Conservation (phyloP, 2,797 vertebrate species). For the Babyrousa celebensis region DNA sequence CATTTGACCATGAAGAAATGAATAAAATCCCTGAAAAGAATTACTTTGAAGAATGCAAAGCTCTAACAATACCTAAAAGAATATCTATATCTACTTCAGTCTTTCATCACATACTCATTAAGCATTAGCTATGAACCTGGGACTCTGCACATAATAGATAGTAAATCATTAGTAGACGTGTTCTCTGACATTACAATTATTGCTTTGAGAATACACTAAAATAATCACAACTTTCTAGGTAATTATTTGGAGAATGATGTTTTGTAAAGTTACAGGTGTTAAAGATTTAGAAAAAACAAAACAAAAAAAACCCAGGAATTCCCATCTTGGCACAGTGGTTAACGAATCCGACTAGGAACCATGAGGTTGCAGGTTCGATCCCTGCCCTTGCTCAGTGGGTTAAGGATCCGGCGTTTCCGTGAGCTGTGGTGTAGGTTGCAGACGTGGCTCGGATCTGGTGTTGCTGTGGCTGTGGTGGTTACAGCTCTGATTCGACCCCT, state of each 20-base stretch:
- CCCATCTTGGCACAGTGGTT: too few relatives aligned
- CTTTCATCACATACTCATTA: neutral
- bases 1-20: neutral
- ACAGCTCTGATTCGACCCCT: too few relatives aligned
- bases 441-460: too few relatives aligned
- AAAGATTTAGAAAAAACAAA: neutral
- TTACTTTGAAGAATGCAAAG: neutral
- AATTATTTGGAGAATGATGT: conserved; percentile 23
- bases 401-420: too few relatives aligned
- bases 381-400: too few relatives aligned
- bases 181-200: neutral
- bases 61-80: neutral
- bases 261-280: conserved; percentile 6
- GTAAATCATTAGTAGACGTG: neutral
- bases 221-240: conserved; percentile 23
- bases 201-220: neutral
- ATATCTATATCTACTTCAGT: neutral
- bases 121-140: neutral
- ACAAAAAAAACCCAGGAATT: too few relatives aligned
- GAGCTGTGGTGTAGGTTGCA: too few relatives aligned
- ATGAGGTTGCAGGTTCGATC: too few relatives aligned
- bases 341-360: too few relatives aligned
- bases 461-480: too few relatives aligned
- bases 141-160: neutral
- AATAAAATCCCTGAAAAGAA: conserved; percentile 3